Percentiles rank a stretch among this genome's conserved stretches.
phyloP scores from a whole-genome alignment of 2,797 vertebrate species.

The Hydrocynus forskahlii region DNA sequence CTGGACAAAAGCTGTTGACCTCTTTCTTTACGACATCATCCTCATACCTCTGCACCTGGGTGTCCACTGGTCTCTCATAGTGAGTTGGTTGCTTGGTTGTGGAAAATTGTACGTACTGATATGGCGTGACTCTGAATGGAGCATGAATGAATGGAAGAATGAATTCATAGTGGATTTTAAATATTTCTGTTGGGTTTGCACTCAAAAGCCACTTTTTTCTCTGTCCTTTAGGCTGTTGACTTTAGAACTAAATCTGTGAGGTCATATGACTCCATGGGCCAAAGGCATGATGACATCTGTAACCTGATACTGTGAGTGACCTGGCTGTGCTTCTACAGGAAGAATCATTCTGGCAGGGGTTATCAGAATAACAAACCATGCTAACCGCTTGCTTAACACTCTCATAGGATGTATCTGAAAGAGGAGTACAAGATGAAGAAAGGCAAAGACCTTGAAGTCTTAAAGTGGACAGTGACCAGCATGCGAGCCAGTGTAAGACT shows the following conservation, averaged over 20 bases:
- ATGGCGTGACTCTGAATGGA: neutral
- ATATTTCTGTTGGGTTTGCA: neutral
- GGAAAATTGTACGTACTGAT: neutral
- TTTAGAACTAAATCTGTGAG: constrained; percentile 81
- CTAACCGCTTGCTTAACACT: constrained; percentile 47
- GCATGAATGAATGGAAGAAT: neutral
- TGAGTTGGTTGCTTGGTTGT: constrained; percentile 63
- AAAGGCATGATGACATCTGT: constrained; percentile 86
- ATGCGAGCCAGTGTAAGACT: constrained; percentile 78
- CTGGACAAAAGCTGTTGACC: constrained; percentile 90
- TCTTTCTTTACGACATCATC: constrained; percentile 87
- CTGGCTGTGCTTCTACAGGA: neutral
- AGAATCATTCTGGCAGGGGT: neutral
- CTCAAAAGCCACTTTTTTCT: neutral
- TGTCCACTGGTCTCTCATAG: constrained; percentile 88
- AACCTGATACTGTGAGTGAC: constrained; percentile 85
- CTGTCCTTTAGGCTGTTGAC: constrained; percentile 83
- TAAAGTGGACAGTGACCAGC: constrained; percentile 86
- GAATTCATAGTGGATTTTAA: neutral
- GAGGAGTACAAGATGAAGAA: constrained; percentile 88
- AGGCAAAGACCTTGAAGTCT: constrained; percentile 78
- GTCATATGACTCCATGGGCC: constrained; percentile 91
- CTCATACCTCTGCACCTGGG: constrained; percentile 89
- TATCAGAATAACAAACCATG: neutral
- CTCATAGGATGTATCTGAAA: constrained; percentile 84